Base-by-base conservation (phyloP, 1,140 invertebrate species). In the Wasmannia auropunctata region DNA sequence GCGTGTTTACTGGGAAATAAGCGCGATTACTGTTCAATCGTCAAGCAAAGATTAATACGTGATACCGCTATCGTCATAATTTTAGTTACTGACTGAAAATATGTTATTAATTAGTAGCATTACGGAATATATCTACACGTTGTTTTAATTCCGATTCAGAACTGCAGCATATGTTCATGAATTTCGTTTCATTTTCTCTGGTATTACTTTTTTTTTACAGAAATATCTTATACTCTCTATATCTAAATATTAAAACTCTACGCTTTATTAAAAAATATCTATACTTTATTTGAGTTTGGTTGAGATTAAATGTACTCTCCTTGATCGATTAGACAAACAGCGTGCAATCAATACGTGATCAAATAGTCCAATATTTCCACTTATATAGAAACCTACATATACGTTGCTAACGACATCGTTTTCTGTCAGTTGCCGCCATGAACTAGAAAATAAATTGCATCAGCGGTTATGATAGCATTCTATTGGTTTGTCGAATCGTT, bases 11-110 rank as follows among this genome's bases (percentile, higher is more conserved):
- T 40, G 51, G 67, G 67, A 83, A 74, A 83, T 83, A 83, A 83
- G 25, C 67, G 67, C 34, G 51, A 83, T 83, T 83, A 83, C 25
- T 11, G 67, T 74, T 83, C 79, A 83, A 83, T 83, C 79, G 67
- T 74, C 54, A 3, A 25, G 49, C 65, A 72, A 72, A 58, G 37
- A 74, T 72, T 83, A 43, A 34, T 60, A 60, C 37, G 19, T 1
- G 62, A 67, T 67, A 14, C 10, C 62, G 19, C 34, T 70, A 4
- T 14, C 11, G 31, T 25, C 8, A 3, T 31, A 70, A 81, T 56
- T 81, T 56, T n/a, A 40, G 1, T 6, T 28, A 79, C 40, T 1
- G 37, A 60, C 16, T n/a, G 0, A n/a, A 56, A 69, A 19, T 58
- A 10, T 11, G 2, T 80, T 40, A 81, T 70, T 43, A 25, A 43